phyloP scores from a whole-genome alignment of 1,140 invertebrate genomes.

The Drosophila repleta region DNA sequence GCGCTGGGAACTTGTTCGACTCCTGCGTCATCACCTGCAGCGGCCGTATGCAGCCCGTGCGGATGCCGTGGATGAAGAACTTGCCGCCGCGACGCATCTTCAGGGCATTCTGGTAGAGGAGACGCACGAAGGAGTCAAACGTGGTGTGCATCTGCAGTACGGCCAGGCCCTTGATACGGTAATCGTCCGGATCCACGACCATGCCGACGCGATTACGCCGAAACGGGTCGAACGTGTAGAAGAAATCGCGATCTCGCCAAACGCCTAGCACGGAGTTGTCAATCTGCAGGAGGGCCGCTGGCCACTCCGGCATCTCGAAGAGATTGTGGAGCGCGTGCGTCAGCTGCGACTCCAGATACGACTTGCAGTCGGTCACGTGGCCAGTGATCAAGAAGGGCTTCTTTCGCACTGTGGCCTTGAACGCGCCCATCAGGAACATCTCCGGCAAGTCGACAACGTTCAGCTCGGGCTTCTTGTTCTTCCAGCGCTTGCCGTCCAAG shows the following conservation, averaged over 20 bases:
- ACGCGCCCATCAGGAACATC: conserved; percentile 76
- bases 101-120: conserved; percentile 67
- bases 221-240: conserved; percentile 85
- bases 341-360: conserved; percentile 77
- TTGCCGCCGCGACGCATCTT: conserved; percentile 81
- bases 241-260: conserved; percentile 84
- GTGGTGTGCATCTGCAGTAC: conserved; percentile 74
- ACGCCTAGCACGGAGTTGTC: conserved; percentile 81
- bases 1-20: conserved; percentile 59
- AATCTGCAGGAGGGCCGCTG: conserved; percentile 83
- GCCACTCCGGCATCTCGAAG: conserved; percentile 78
- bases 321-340: conserved; percentile 75
- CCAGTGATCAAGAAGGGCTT: conserved; percentile 72
- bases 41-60: conserved; percentile 70
- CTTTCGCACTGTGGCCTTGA: conserved; percentile 74
- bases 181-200: conserved; percentile 78
- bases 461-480: conserved; percentile 74
- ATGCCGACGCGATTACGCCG: conserved; percentile 63
- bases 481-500: conserved; percentile 70
- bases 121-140: conserved; percentile 71
- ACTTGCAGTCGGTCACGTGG: conserved; percentile 70
- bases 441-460: conserved; percentile 77
- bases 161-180: conserved; percentile 66
- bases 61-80: conserved; percentile 76
- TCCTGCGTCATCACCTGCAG: conserved; percentile 59